Evolutionary conservation across 2,113 vertebrate species (phyloP).

Genomic region (Cardinalis cardinalis): DNA sequence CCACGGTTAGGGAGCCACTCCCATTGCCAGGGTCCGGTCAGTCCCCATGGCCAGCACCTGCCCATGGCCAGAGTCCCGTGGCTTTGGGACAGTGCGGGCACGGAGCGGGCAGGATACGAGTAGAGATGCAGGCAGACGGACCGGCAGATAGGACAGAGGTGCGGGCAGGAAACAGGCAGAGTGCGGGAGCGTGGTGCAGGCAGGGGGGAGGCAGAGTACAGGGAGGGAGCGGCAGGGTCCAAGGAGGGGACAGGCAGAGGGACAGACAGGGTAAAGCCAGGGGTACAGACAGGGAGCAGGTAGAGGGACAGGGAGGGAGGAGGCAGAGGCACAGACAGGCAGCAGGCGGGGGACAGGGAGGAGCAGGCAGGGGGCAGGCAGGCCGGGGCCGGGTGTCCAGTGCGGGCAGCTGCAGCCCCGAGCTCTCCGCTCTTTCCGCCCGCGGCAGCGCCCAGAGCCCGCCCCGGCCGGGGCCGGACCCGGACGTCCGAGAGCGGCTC

Average conservation of each 20-base stretch:
- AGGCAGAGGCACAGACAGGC: not conserved
- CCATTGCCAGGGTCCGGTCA: not conserved
- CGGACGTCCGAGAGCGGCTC: not conserved
- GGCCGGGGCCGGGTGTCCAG: not conserved
- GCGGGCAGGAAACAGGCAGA: not conserved
- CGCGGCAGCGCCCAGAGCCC: not conserved
- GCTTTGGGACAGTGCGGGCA: not conserved
- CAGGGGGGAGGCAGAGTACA: too few species aligned
- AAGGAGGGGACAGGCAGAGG: not conserved
- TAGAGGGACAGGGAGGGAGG: too few species aligned
- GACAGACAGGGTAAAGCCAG: not conserved
- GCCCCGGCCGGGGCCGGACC: not conserved
- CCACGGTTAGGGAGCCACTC: not conserved
- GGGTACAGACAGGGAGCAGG: not conserved
- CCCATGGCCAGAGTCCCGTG: too few species aligned
- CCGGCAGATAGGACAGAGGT: not conserved
- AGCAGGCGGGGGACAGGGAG: too few species aligned
- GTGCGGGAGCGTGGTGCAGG: not conserved
- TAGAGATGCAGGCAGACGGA: not conserved
- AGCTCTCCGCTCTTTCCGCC: not conserved
- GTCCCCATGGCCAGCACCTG: not conserved
- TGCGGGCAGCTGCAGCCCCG: not conserved
- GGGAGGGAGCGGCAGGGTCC: not conserved
- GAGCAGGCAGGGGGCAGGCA: not conserved
- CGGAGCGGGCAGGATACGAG: not conserved